phyloP scores from a whole-genome alignment of 2,797 vertebrate genomes.

The Sus cebifrons region DNA sequence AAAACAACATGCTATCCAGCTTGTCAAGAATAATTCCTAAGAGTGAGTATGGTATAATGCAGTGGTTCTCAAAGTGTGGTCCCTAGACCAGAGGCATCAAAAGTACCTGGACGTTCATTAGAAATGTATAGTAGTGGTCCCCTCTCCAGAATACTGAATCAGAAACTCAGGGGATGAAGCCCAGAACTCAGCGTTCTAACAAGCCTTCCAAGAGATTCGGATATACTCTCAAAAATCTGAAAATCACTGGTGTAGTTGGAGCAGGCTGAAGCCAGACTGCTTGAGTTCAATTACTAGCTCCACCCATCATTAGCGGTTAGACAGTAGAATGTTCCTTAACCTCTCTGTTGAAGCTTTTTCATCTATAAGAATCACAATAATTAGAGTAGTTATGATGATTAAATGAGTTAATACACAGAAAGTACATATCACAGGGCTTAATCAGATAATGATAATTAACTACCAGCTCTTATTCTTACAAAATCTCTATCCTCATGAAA shows the following conservation, averaged over 20 bases:
- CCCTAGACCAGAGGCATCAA: not conserved
- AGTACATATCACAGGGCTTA: constrained; percentile 63
- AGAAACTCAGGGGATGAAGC: not conserved
- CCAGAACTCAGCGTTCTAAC: constrained; percentile 20
- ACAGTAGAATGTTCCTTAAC: not conserved
- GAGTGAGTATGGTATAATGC: not conserved
- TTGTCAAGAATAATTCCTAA: constrained; percentile 47
- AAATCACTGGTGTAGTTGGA: not conserved
- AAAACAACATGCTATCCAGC: not conserved
- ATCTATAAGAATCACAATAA: constrained; percentile 48
- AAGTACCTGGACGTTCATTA: not conserved
- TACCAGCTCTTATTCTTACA: constrained; percentile 38
- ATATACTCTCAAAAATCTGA: constrained; percentile 45
- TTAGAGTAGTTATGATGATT: constrained; percentile 52
- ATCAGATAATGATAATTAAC: constrained; percentile 49
- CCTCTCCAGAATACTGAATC: not conserved
- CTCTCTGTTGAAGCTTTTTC: constrained; percentile 63
- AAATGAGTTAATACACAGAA: constrained; percentile 72
- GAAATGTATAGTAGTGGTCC: constrained; percentile 1
- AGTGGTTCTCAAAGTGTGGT: not conserved
- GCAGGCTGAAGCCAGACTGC: not conserved
- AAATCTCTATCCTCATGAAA: constrained; percentile 39
- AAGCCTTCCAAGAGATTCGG: not conserved
- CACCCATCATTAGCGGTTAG: not conserved
- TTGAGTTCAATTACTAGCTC: constrained; percentile 29